Percentiles rank a stretch among this genome's conserved stretches.
Conservation (phyloP, 1,140 invertebrate species). For the Brachystomella parvula region DNA sequence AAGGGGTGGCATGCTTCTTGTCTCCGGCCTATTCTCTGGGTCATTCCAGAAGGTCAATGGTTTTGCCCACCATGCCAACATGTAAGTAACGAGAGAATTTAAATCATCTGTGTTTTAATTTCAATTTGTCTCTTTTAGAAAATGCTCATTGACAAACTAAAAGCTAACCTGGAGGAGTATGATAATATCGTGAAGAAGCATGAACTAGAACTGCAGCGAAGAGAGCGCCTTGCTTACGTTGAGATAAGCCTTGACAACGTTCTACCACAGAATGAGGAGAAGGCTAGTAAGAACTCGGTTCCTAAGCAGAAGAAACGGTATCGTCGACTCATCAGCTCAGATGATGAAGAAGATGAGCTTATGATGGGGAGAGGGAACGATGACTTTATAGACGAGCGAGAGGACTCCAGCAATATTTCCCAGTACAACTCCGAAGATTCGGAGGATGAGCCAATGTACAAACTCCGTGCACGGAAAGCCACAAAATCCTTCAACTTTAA, state of each 20-base stretch:
- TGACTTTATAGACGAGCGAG: slow-evolving; percentile 18
- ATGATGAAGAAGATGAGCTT: slow-evolving; percentile 21
- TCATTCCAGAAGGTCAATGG: slow-evolving; percentile 95
- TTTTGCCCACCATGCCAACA: slow-evolving; percentile 93
- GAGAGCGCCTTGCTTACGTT: slow-evolving; percentile 64
- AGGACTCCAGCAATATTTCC: slow-evolving; percentile 3
- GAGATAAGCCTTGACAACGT: slow-evolving; percentile 70
- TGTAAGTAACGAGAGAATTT: slow-evolving; percentile 42
- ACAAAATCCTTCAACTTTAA: slow-evolving; percentile 69
- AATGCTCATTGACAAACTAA: slow-evolving; percentile 61
- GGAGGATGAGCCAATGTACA: slow-evolving; percentile 63
- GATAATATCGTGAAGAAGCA: slow-evolving; percentile 48
- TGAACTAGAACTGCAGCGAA: slow-evolving; percentile 58
- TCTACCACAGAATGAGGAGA: slow-evolving; percentile 42
- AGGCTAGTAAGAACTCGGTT: slow-evolving; percentile 37
- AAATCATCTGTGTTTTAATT: slow-evolving; percentile 1
- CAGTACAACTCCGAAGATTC: slow-evolving; percentile 2
- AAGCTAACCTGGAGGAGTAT: slow-evolving; percentile 48
- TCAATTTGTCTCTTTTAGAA: slow-evolving; percentile 48
- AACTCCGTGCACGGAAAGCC: slow-evolving; percentile 62
- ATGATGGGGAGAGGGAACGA: neutral
- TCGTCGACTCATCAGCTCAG: slow-evolving; percentile 13
- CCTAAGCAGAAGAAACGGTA: slow-evolving; percentile 21
- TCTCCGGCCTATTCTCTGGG: slow-evolving; percentile 75
- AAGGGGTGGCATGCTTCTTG: slow-evolving; percentile 91